Evolutionary conservation across 2,888 invertebrate genomes (phyloP).

Genomic region (Mythimna lalbum): DNA sequence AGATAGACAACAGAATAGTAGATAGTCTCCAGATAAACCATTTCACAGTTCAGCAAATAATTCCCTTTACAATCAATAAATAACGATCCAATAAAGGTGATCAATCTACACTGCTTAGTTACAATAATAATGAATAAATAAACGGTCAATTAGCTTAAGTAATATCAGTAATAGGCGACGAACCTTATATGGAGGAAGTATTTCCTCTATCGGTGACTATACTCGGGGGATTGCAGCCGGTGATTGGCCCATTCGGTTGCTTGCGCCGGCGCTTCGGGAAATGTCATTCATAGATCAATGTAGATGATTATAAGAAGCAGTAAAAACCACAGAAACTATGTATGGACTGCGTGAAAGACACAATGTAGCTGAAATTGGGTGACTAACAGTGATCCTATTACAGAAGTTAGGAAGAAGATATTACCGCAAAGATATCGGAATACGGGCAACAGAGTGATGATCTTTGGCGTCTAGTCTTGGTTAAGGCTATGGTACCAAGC

Average conservation of each 20-base stretch:
- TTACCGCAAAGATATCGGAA: too few relatives aligned
- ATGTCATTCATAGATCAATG: conserved; percentile 40
- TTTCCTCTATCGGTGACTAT: conserved; percentile 61
- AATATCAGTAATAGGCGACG: conserved; percentile 53
- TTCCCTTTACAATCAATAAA: conserved; percentile 39
- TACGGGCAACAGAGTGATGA: too few relatives aligned
- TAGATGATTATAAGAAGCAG: too few relatives aligned
- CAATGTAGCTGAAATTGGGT: too few relatives aligned
- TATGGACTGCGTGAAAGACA: too few relatives aligned
- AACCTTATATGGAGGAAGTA: conserved; percentile 56
- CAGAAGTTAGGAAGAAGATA: too few relatives aligned
- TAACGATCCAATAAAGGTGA: conserved; percentile 17
- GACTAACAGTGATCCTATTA: too few relatives aligned
- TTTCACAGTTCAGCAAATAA: conserved; percentile 1
- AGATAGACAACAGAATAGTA: conserved; percentile 41
- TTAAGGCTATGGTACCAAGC: too few relatives aligned
- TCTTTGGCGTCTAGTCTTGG: too few relatives aligned
- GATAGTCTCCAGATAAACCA: not conserved
- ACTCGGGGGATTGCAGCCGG: conserved; percentile 53
- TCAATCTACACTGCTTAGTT: conserved; percentile 7
- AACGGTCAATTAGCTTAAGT: conserved; percentile 56
- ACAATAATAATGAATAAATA: conserved; percentile 45
- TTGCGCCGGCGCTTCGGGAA: conserved; percentile 56
- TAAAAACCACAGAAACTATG: too few relatives aligned
- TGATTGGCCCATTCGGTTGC: conserved; percentile 47